A percentile compares a stretch with the other conserved stretches of the same genome.
Evolutionary conservation across 2,797 vertebrate species (phyloP).

Genomic region (Cryptoblepharus egeriae): DNA sequence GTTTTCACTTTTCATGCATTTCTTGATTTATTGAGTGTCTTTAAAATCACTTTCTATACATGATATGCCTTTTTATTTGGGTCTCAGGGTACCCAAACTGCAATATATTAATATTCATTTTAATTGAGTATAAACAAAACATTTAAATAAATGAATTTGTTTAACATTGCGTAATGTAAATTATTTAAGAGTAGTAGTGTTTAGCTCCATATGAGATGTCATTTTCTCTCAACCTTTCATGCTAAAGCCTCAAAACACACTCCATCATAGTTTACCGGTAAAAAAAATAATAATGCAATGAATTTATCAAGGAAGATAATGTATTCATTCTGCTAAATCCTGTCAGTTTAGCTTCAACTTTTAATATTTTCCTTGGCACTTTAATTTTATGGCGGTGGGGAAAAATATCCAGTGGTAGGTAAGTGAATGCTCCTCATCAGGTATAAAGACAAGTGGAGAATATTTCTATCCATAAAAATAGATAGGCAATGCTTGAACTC

Average conservation of each 20-base stretch:
- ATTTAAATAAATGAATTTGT: not conserved
- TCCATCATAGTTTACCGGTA: constrained; percentile 24
- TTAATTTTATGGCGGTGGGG: constrained; percentile 21
- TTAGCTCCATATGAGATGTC: not conserved
- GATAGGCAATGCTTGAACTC: no score
- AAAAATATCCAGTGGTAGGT: constrained; percentile 1
- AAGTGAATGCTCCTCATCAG: not conserved
- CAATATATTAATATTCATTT: not conserved
- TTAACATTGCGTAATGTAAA: not conserved
- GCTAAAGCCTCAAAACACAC: not conserved
- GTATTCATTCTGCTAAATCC: constrained; percentile 12
- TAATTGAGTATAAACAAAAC: not conserved
- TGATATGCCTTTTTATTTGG: not conserved
- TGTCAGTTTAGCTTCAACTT: constrained; percentile 27
- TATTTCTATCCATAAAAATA: constrained; percentile 7
- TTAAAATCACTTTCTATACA: not conserved
- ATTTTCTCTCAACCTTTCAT: not conserved
- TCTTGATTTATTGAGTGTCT: not conserved
- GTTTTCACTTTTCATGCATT: not conserved
- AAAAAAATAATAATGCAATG: not conserved
- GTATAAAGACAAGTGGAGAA: not conserved
- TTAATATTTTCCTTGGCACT: constrained; percentile 20
- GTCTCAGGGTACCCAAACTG: not conserved
- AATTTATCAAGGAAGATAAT: constrained; percentile 29
- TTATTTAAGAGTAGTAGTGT: not conserved